Percentiles rank a stretch among this genome's conserved stretches.
phyloP scores from a whole-genome alignment of 2,888 invertebrate species.

The Cyrtodaria siliqua region DNA sequence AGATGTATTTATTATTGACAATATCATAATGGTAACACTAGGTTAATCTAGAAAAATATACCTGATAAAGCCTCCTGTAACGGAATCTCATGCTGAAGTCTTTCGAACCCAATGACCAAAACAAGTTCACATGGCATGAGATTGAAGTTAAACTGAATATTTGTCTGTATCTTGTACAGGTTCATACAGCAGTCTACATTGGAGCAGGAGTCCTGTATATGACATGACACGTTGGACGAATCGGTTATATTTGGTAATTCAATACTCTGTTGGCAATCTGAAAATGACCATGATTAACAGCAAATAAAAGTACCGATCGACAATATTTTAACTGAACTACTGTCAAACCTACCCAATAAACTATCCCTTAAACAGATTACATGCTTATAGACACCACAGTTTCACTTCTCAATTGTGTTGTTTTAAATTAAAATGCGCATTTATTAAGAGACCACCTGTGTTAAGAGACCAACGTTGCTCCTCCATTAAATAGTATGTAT shows the following conservation, averaged over 20 bases:
- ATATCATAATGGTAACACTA: neutral
- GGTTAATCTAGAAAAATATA: no score
- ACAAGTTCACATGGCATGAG: constrained; percentile 50
- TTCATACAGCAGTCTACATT: constrained; percentile 48
- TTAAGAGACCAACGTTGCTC: no score
- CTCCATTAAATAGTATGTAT: no score
- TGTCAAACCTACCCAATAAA: no score
- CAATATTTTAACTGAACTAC: no score
- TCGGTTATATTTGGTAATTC: constrained; percentile 33
- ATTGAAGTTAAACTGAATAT: constrained; percentile 37
- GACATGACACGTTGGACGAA: constrained; percentile 29
- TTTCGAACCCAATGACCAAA: constrained; percentile 46
- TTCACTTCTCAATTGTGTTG: no score
- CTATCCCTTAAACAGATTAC: no score
- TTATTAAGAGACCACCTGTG: no score
- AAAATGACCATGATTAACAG: neutral
- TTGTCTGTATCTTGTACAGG: constrained; percentile 31
- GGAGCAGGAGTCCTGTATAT: constrained; percentile 41
- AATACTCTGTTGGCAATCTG: constrained; percentile 23
- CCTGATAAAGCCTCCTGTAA: neutral
- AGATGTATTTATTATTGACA: neutral
- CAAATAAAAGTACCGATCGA: no score
- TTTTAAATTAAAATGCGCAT: no score
- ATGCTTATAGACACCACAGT: no score
- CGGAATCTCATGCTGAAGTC: constrained; percentile 19